Evolutionary conservation across 2,797 vertebrate genomes (phyloP).

Genomic region (Hemibagrus guttatus): DNA sequence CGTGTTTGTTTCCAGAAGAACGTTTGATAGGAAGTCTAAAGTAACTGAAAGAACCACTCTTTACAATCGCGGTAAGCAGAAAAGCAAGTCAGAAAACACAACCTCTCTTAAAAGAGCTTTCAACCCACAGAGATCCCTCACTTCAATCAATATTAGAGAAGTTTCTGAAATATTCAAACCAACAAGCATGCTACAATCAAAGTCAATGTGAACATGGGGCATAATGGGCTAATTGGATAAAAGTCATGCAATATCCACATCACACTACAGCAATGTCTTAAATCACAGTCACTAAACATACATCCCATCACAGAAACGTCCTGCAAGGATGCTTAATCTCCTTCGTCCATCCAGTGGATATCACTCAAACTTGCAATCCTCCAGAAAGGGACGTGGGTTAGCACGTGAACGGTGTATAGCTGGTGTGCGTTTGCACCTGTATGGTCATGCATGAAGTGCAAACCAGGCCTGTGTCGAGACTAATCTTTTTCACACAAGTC

Average conservation of each 20-base stretch:
- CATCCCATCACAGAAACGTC: not conserved
- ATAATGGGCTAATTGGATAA: not conserved
- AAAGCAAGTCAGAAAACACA: not conserved
- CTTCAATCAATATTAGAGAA: not conserved
- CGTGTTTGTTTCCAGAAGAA: not conserved
- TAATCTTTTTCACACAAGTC: not conserved
- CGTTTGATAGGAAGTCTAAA: not conserved
- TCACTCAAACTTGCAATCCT: no score
- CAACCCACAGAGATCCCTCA: not conserved
- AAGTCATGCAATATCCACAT: not conserved
- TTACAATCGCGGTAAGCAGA: not conserved
- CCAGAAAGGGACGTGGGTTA: no score
- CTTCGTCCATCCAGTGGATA: not conserved
- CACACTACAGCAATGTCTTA: not conserved
- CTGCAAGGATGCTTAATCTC: not conserved
- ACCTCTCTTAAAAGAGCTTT: not conserved
- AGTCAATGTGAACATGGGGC: no score
- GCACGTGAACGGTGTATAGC: not conserved
- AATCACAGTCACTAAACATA: not conserved
- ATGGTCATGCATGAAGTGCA: not conserved
- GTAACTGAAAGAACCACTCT: not conserved
- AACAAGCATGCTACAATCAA: not conserved
- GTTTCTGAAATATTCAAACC: not conserved
- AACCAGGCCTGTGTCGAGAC: not conserved
- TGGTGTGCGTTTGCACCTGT: not conserved